Evolutionary conservation across 2,888 invertebrate species (phyloP), one percentile per base, ranked within the genome.

Genomic region (Amphipoea oculea): DNA sequence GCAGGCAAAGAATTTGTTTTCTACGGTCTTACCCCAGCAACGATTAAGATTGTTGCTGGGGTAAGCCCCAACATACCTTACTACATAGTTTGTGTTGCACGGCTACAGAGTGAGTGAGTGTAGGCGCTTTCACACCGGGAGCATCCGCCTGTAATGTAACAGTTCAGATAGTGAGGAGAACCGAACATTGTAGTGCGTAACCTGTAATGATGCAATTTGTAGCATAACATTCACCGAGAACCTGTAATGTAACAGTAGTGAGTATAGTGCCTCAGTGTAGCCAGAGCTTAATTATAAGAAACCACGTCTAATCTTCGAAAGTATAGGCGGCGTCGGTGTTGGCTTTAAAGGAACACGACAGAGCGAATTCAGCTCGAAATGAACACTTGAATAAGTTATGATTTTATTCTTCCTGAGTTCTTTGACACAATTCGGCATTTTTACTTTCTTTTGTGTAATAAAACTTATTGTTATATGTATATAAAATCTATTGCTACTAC

Each of bases 401-500:
- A n/a, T 42, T 40, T 42, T 29, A 42, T 20, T n/a, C 29, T 23
- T 70, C 12, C 62, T 7, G 11, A 62, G 4, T 71, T 71, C n/a
- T 57, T 40, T 11, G 17, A 60, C 51, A 42, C 20, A 6, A 73
- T 11, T 29, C 20, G 20, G 75, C 4, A 12, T 57, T 51, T 63
- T 14, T 2, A 54, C 2, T 54, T 51, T 42, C 2, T 36, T 54
- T 51, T 12, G 45, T 76, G 68, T 76, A 80, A 83, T 89, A 78
- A 88, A 88, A 89, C 71, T 40, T 86, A 62, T 77, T 36, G 57
- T 84, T 86, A 89, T 86, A 84, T 85, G 86, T 88, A 93, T 93
- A 94, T 91, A 93, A 93, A 94, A 93, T 91, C 90, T 94, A 92
- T 93, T 92, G 86, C 88, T 89, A 90, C 88, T 90, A 89, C 79